Conservation (phyloP, 2,113 vertebrate species). For the Sinosuthora webbiana region DNA sequence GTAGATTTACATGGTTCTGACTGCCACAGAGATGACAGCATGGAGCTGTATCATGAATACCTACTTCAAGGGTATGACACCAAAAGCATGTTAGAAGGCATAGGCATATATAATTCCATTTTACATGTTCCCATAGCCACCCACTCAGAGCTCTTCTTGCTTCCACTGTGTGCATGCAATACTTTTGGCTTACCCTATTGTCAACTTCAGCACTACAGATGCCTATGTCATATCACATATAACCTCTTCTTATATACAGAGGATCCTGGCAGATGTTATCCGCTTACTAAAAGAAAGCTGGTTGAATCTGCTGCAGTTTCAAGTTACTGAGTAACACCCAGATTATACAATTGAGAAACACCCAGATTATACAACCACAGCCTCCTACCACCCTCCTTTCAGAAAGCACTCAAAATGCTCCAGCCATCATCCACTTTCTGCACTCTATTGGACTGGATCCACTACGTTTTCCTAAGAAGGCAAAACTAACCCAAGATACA, state of each 20-base stretch:
- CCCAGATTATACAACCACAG: neutral
- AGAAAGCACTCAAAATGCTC: neutral
- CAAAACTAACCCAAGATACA: neutral
- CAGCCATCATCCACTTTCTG: rapidly evolving
- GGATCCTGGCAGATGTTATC: neutral
- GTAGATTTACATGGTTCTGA: neutral
- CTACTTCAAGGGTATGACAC: neutral
- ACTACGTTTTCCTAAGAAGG: neutral
- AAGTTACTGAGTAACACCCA: neutral
- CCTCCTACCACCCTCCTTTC: neutral
- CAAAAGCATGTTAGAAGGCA: neutral
- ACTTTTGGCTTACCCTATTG: neutral
- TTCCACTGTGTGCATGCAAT: neutral
- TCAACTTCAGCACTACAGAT: neutral
- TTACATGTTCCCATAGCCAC: neutral
- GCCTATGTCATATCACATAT: neutral
- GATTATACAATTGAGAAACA: neutral
- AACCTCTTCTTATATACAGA: neutral
- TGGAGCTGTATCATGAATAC: neutral
- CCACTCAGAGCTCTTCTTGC: neutral
- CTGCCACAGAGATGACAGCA: neutral
- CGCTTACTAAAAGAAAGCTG: neutral
- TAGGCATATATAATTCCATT: neutral
- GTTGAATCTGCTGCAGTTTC: neutral
- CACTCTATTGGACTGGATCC: neutral